phyloP scores from a whole-genome alignment of 2,888 invertebrate genomes.

The Xestia rhomboidea region DNA sequence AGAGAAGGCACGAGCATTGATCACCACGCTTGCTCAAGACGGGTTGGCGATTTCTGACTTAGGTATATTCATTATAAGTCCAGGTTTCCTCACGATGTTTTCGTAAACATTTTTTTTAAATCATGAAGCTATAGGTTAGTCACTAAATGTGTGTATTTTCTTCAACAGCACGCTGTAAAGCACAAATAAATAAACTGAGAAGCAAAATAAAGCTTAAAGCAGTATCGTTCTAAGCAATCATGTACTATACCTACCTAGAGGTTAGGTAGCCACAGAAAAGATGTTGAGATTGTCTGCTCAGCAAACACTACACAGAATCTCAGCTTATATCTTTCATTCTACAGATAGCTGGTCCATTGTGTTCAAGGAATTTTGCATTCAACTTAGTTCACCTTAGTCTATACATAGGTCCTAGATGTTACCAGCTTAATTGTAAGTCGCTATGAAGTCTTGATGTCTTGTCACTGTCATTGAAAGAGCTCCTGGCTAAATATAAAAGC shows the following conservation, averaged over 20 bases:
- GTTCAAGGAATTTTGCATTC: slow-evolving; percentile 53
- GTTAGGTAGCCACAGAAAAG: slow-evolving; percentile 50
- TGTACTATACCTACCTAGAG: slow-evolving; percentile 23
- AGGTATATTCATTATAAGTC: no score
- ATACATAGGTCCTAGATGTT: slow-evolving; percentile 11
- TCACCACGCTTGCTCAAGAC: no score
- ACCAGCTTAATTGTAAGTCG: background rate
- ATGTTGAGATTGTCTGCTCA: slow-evolving; percentile 51
- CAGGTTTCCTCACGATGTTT: no score
- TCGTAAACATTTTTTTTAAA: no score
- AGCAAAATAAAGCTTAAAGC: slow-evolving; percentile 41
- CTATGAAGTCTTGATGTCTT: background rate
- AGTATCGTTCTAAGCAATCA: slow-evolving; percentile 53
- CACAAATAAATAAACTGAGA: slow-evolving; percentile 28
- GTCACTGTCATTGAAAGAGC: background rate
- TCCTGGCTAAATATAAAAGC: no score
- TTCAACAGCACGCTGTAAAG: background rate
- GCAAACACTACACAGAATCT: slow-evolving; percentile 55
- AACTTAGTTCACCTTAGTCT: slow-evolving; percentile 32
- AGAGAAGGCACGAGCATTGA: no score
- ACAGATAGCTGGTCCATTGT: slow-evolving; percentile 53
- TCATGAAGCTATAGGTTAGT: no score
- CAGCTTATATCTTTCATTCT: slow-evolving; percentile 39
- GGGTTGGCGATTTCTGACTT: no score
- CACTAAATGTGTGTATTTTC: background rate